Evolutionary conservation across 2,113 vertebrate genomes (phyloP).

Genomic region (Redunca redunca): DNA sequence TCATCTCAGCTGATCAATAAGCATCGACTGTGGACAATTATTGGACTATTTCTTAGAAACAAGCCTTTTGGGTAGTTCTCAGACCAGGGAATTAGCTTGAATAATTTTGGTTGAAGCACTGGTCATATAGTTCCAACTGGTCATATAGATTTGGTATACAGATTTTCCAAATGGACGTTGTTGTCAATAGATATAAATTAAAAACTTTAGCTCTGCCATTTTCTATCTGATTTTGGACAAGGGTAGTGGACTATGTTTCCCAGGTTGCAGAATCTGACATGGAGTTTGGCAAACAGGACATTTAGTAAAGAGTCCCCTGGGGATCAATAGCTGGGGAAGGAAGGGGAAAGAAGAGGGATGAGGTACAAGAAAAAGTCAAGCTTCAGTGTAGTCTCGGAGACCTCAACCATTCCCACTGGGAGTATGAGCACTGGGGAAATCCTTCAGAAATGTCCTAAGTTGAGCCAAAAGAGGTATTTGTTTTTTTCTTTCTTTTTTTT

Average conservation of each 20-base stretch:
- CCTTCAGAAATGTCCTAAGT: not conserved
- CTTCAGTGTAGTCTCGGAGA: not conserved
- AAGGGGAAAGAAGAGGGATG: not conserved
- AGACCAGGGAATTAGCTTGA: not conserved
- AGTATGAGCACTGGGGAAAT: not conserved
- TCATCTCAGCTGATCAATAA: not conserved
- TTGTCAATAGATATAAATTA: not conserved
- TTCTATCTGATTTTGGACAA: not conserved
- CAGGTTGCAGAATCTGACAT: not conserved
- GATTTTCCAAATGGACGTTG: not conserved
- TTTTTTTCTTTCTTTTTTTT: too few relatives aligned
- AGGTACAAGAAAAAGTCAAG: not conserved
- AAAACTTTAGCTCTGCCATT: not conserved
- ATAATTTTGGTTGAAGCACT: not conserved
- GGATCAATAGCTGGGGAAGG: not conserved
- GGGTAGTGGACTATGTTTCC: not conserved
- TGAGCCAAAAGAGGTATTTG: not conserved
- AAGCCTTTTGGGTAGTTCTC: not conserved
- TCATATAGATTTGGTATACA: not conserved
- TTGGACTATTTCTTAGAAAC: not conserved
- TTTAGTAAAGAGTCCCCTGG: not conserved
- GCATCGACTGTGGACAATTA: not conserved
- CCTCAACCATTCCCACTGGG: not conserved
- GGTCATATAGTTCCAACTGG: not conserved
- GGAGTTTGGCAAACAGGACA: not conserved